These are phyloP conservation scores for Cheirogaleus medius DNA, from an alignment of 2,113 vertebrate genomes.

Conservation along the genomic window DNA sequence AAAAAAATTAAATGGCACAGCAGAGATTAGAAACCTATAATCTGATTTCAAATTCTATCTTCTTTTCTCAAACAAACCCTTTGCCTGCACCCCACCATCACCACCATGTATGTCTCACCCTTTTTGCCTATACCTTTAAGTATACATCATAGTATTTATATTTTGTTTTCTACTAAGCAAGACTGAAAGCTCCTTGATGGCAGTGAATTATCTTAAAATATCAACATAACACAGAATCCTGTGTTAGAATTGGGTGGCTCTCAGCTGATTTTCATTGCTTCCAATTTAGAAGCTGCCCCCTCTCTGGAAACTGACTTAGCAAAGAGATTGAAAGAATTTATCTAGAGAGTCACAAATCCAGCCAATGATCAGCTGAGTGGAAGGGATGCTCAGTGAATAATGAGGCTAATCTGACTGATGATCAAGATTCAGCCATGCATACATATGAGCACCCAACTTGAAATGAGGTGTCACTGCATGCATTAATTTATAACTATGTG, in stretches of 20 bases:
- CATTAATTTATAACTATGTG: constrained; percentile 16
- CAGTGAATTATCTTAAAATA: neutral
- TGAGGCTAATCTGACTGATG: constrained; percentile 45
- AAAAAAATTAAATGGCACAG: neutral
- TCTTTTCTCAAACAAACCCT: neutral
- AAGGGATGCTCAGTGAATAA: constrained; percentile 33
- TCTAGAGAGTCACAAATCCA: constrained; percentile 53
- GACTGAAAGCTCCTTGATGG: neutral
- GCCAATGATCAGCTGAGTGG: neutral
- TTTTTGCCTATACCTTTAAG: neutral
- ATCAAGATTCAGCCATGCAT: constrained; percentile 13
- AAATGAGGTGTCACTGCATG: neutral
- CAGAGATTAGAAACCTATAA: neutral
- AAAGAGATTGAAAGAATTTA: constrained; percentile 20
- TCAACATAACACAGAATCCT: too few relatives aligned
- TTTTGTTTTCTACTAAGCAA: neutral
- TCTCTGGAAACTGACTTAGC: constrained; percentile 20
- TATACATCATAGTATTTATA: neutral
- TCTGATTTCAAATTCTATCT: neutral
- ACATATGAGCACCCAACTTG: neutral
- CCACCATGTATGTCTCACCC: rapidly evolving
- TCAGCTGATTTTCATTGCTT: neutral
- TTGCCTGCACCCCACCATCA: rapidly evolving
- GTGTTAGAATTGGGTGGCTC: neutral
- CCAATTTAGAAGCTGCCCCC: neutral